A percentile compares a stretch with the other conserved stretches of the same genome.
Evolutionary conservation across 2,797 vertebrate genomes (phyloP).

Genomic region (Coccyzus lansbergi): DNA sequence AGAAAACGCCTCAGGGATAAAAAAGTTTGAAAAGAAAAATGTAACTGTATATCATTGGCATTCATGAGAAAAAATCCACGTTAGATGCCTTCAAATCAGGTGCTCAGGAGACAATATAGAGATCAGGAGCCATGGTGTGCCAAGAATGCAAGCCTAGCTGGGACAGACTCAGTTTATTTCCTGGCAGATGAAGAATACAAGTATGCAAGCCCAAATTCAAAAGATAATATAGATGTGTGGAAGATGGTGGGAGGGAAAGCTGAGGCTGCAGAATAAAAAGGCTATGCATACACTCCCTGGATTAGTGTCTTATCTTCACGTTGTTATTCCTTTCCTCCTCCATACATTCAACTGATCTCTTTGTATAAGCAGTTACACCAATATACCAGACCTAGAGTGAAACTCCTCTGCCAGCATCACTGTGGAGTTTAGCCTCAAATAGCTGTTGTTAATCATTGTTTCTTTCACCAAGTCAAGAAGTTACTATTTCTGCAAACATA

Average conservation of each 20-base stretch:
- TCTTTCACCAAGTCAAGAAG: background rate
- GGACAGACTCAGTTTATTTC: background rate
- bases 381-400: background rate
- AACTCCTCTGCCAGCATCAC: background rate
- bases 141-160: slow-evolving; percentile 46
- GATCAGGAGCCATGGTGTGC: slow-evolving; percentile 67
- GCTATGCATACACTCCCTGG: background rate
- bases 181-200: slow-evolving; percentile 18
- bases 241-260: slow-evolving; percentile 35
- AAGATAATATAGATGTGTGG: slow-evolving; percentile 11
- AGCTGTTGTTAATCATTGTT: background rate
- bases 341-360: background rate
- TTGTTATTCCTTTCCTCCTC: background rate
- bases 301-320: background rate
- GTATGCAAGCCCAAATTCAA: slow-evolving; percentile 28
- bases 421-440: background rate
- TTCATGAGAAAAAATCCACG: slow-evolving; percentile 76
- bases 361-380: background rate
- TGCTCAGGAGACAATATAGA: slow-evolving; percentile 69
- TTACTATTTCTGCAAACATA: background rate
- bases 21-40: slow-evolving; percentile 72
- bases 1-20: slow-evolving; percentile 64
- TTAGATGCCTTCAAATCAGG: slow-evolving; percentile 68
- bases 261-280: background rate
- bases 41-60: slow-evolving; percentile 68